These are phyloP conservation scores for Seriola dumerili DNA, from an alignment of 2,113 vertebrate genomes.

Conservation along the genomic window DNA sequence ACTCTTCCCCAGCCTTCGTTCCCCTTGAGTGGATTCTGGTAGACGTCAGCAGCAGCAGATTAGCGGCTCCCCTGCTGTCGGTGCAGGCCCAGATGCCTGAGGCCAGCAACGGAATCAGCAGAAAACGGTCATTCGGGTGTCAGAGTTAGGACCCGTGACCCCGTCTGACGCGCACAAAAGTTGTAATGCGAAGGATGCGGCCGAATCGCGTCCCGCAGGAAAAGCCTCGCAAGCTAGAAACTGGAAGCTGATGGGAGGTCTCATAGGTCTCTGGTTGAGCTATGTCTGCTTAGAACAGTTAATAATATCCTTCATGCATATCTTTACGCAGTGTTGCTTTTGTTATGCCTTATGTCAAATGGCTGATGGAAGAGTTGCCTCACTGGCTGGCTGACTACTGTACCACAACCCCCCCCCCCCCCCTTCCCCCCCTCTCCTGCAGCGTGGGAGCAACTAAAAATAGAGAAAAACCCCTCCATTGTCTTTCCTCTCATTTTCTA, in stretches of 20 bases:
- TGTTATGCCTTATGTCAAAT: not conserved
- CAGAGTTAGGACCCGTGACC: slow-evolving; percentile 52
- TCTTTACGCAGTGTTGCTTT: slow-evolving; percentile 1
- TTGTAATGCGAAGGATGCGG: slow-evolving; percentile 8
- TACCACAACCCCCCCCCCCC: slow-evolving; percentile 30
- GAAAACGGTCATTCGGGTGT: slow-evolving; percentile 60
- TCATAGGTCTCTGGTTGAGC: not conserved
- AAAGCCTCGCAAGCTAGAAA: slow-evolving; percentile 11
- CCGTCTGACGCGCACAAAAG: slow-evolving; percentile 20
- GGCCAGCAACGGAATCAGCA: slow-evolving; percentile 74
- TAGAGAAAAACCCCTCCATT: slow-evolving; percentile 49
- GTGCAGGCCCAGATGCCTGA: slow-evolving; percentile 50
- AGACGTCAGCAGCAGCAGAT: slow-evolving; percentile 65
- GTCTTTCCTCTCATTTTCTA: slow-evolving; percentile 53
- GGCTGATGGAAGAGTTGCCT: slow-evolving; percentile 1
- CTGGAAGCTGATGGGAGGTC: not conserved
- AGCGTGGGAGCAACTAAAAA: slow-evolving; percentile 59
- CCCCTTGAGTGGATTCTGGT: slow-evolving; percentile 23
- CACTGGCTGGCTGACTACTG: slow-evolving; percentile 27
- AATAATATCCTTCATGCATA: not conserved
- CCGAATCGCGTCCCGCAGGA: slow-evolving; percentile 10
- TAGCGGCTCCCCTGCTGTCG: slow-evolving; percentile 62
- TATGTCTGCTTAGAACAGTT: not conserved
- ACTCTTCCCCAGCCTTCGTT: not conserved
- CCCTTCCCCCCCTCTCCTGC: slow-evolving; percentile 36